Conservation (phyloP, 1,140 invertebrate genomes). For the Ceratina australensis region DNA sequence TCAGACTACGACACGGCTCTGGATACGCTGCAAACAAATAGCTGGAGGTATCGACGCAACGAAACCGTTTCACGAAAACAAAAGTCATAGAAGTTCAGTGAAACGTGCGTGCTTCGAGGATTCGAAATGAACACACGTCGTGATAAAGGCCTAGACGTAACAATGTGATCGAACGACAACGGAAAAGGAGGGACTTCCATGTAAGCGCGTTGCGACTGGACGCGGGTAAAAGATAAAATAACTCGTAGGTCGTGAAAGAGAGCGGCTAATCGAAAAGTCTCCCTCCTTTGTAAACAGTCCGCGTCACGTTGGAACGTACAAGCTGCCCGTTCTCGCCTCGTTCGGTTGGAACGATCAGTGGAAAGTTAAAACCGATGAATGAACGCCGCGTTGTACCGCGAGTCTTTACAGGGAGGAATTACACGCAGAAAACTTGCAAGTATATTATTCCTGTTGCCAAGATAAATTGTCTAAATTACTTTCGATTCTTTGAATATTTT, state of each 20-base stretch:
- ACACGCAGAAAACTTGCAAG: too few relatives aligned
- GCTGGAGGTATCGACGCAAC: neutral
- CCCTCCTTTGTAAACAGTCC: neutral
- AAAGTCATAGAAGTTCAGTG: neutral
- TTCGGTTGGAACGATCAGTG: too few relatives aligned
- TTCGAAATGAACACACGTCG: neutral
- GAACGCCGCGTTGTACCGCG: too few relatives aligned
- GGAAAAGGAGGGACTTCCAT: neutral
- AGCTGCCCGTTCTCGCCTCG: neutral
- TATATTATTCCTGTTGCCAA: too few relatives aligned
- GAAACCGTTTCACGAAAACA: neutral
- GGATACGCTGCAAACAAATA: neutral
- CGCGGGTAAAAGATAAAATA: neutral
- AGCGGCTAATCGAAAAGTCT: constrained; percentile 7
- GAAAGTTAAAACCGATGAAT: too few relatives aligned
- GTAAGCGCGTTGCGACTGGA: neutral
- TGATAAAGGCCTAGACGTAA: neutral
- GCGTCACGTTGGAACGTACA: too few relatives aligned
- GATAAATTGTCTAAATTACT: too few relatives aligned
- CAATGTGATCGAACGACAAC: neutral
- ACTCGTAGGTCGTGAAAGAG: neutral
- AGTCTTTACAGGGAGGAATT: too few relatives aligned
- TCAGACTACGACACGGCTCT: too few relatives aligned
- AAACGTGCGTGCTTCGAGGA: neutral
- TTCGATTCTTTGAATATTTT: too few relatives aligned